Base-by-base conservation (phyloP, 2,888 invertebrate genomes). In the Odontomyia ornata region DNA sequence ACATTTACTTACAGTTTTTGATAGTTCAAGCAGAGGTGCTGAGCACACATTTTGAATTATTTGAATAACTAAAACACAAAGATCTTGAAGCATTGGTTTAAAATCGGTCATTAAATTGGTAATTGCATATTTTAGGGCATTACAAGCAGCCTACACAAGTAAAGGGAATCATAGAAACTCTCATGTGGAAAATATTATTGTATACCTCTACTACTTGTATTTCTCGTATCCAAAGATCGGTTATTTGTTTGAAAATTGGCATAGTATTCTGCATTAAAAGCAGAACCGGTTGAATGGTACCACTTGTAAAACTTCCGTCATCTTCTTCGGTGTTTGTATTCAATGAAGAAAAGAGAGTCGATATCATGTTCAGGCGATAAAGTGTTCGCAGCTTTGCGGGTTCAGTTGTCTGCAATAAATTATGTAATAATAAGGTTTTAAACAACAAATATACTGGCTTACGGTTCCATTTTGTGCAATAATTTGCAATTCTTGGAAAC, bases 1-100 rank as follows among this genome's bases (percentile, higher is more conserved):
- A n/a, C n/a, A n/a, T n/a, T n/a, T n/a, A 85, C 87, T 86, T 84
- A 93, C 93, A 83, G 93, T 90, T 89, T 93, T 93, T 15, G 93
- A 90, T 72, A 95, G 89, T 80, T 93, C 92, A 67, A 95, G 84
- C 0, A 93, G 91, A 9, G 91, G 88, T 1, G 92, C 89, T 83
- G 93, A 92, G 3, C 94, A 93, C 77, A 89, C 88, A 15, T 90
- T 88, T 81, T 91, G 88, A 83, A 94, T 93, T 62, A 93, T 91
- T 77, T 90, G 89, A 28, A 91, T 88, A 67, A 93, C 88, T 76
- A 95, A 88, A 81, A 91, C 89, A 3, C 92, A 89, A 28, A 95
- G 89, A 81, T 92, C 92, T 52, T 90, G 89, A 57, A 93, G 86
- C 80, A 94, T 86, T 0, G 93, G 91, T 79, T 90, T 87, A 82